These are phyloP conservation scores for Oreochromis grahami DNA, from an alignment of 2,797 vertebrate species.

Conservation along the genomic window DNA sequence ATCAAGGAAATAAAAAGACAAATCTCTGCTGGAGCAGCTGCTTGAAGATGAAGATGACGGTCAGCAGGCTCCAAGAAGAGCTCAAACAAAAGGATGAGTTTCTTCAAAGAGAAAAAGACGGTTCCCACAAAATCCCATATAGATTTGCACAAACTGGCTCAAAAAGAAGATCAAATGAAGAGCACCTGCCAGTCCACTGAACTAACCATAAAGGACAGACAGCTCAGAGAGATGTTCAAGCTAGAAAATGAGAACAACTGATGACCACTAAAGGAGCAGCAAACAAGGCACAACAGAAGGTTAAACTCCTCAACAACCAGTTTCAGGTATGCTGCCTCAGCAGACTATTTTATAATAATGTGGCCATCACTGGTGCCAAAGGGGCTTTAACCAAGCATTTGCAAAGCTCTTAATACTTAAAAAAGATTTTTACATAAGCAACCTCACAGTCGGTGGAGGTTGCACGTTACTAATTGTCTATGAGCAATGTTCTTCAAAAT, in stretches of 20 bases:
- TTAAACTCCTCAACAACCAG: neutral
- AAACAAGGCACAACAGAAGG: neutral
- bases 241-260: neutral
- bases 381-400: neutral
- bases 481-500: neutral
- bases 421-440: neutral
- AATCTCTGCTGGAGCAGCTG: neutral
- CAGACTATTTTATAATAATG: neutral
- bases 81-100: neutral
- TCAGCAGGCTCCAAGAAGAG: neutral
- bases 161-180: neutral
- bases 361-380: neutral
- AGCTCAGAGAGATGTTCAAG: neutral
- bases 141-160: neutral
- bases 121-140: neutral
- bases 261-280: neutral
- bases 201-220: neutral
- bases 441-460: neutral
- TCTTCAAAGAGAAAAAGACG: neutral
- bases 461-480: neutral
- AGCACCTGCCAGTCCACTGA: neutral
- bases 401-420: neutral
- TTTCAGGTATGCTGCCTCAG: neutral
- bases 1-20: neutral
- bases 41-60: neutral